Base-by-base conservation (phyloP, 2,113 vertebrate genomes). In the Lophotis ruficrista region DNA sequence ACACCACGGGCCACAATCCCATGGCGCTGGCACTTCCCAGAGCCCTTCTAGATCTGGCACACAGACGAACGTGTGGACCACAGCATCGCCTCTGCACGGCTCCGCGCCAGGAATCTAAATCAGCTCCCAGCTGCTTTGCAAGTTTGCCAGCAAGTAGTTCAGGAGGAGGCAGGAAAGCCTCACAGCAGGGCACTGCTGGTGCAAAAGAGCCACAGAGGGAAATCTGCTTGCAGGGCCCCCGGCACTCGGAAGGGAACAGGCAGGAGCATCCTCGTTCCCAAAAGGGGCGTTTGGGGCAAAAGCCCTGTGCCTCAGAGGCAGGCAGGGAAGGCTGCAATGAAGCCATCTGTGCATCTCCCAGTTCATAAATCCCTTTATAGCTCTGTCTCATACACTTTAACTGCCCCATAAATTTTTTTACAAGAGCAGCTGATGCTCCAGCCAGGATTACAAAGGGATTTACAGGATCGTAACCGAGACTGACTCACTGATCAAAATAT, bases 301-400 rank as follows among this genome's bases (percentile, higher is more conserved):
- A 96, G 71, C 64, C 73, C 61, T 87, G 73, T 8, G 8, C 64
- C 68, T 90, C 2, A 0, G 69, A 71, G 86, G 33, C 12, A 4
- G 41, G 45, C 6, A 2, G 57, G 23, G 25, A 45, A 97, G 80
- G 79, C 65, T 93, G 86, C 69, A 66, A 96, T 83, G 94, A 89
- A 84, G 91, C 86, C 70, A 96, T 96, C 91, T 95, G 95, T 90
- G 87, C 93, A 96, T 94, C 96, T 94, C 93, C 89, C 94, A 89
- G n/a, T 94, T 97, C 93, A 93, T 92, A 96, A 97, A 96, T 97
- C 95, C 97, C 95, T 97, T 96, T 96, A 94, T 38, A 10, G 89
- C 87, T 96, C 82, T 87, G 96, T 89, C 97, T 96, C 77, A 94
- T 83, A 75, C 70, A 68, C 87, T 87, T 96, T 97, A 93, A 97